phyloP scores from a whole-genome alignment of 2,888 invertebrate genomes.

The Caradrina clavipalpis region DNA sequence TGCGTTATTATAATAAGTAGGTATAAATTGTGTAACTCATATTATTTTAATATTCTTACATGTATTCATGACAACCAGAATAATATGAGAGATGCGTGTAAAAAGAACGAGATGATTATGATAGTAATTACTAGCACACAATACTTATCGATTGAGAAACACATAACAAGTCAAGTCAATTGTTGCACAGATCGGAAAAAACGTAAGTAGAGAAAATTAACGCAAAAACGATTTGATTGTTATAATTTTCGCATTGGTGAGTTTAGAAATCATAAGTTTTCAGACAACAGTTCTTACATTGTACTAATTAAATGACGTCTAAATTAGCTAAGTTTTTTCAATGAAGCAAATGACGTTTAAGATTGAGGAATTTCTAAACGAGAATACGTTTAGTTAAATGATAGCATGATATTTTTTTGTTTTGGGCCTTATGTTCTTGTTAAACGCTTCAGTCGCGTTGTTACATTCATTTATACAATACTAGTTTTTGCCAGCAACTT shows the following conservation, averaged over 20 bases:
- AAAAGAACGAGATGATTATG: conserved; percentile 10
- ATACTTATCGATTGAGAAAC: conserved; percentile 22
- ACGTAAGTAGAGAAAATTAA: conserved; percentile 30
- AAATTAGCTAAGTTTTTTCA: neutral
- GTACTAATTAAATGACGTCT: neutral
- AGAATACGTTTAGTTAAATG: too few species aligned
- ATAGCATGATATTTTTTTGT: too few species aligned
- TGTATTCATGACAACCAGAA: too few species aligned
- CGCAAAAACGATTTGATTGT: conserved; percentile 37
- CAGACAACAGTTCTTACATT: neutral
- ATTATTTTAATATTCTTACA: too few species aligned
- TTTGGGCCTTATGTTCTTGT: too few species aligned
- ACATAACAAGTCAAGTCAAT: conserved; percentile 11
- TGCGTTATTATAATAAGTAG: too few species aligned
- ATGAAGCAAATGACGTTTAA: neutral
- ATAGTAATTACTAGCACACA: neutral
- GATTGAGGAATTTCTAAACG: too few species aligned
- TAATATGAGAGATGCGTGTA: neutral
- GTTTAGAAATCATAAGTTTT: conserved; percentile 32
- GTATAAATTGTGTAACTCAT: too few species aligned
- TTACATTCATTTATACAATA: too few species aligned
- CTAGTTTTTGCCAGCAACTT: too few species aligned
- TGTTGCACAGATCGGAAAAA: conserved; percentile 29
- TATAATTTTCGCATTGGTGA: conserved; percentile 4
- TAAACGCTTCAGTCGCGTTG: too few species aligned